These are phyloP conservation scores for Panthera leo DNA, from an alignment of 2,113 vertebrate species.

Conservation along the genomic window DNA sequence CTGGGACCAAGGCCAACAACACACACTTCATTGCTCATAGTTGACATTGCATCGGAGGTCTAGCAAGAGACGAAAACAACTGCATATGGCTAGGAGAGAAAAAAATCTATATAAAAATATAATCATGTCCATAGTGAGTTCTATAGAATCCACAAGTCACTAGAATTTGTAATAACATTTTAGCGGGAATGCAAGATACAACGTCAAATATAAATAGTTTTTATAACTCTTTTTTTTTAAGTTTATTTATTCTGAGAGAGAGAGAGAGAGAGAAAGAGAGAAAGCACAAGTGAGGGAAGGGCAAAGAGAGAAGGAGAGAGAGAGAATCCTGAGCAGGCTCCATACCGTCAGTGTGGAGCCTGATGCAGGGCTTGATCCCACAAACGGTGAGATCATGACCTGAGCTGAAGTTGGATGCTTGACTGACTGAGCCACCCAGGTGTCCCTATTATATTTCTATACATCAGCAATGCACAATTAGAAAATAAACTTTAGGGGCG, in stretches of 20 bases:
- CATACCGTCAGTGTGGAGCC: no score
- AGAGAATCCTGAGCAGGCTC: no score
- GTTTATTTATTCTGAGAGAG: no score
- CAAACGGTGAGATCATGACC: no score
- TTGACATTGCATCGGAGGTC: no score
- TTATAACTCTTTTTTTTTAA: no score
- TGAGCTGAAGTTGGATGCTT: no score
- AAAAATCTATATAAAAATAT: not conserved
- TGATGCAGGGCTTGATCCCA: no score
- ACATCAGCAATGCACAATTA: not conserved
- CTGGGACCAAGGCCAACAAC: not conserved
- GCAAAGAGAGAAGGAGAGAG: no score
- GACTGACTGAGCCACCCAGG: no score
- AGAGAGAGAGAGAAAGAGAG: no score
- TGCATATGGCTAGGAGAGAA: not conserved
- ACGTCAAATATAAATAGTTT: not conserved
- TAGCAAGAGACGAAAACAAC: not conserved
- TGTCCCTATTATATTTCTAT: not conserved
- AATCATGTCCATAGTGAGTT: not conserved
- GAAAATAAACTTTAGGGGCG: not conserved
- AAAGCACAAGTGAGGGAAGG: no score
- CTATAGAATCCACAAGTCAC: not conserved
- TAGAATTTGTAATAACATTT: not conserved
- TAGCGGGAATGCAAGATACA: not conserved
- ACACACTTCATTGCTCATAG: not conserved